A percentile compares a stretch with the other conserved stretches of the same genome.
Conservation (phyloP, 2,888 invertebrate genomes). For the Acleris cristana region DNA sequence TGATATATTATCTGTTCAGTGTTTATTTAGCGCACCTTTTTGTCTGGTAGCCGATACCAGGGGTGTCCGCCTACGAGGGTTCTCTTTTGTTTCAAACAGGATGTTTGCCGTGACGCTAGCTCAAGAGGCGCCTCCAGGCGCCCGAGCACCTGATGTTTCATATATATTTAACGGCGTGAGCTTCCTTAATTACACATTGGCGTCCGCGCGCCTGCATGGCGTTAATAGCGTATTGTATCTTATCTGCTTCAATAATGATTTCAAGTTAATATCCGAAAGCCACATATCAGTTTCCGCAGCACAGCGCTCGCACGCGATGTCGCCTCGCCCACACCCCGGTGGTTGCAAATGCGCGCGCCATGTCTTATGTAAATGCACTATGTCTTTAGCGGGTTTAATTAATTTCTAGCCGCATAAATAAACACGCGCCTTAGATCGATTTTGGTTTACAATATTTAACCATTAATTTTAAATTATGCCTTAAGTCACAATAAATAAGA, state of each 20-base stretch:
- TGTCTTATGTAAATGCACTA: constrained; percentile 82
- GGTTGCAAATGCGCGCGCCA: constrained; percentile 79
- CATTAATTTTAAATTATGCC: constrained; percentile 44
- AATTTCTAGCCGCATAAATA: constrained; percentile 81
- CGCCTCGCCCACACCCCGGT: constrained; percentile 63
- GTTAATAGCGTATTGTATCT: constrained; percentile 7
- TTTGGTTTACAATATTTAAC: constrained; percentile 64
- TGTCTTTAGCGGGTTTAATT: constrained; percentile 79
- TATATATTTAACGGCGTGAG: constrained; percentile 15
- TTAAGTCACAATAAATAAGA: neutral
- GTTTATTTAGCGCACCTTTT: constrained; percentile 73
- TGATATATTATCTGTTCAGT: constrained; percentile 73
- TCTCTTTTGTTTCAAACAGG: constrained; percentile 42
- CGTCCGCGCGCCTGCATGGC: constrained; percentile 36
- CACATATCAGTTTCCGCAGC: constrained; percentile 48
- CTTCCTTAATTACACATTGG: constrained; percentile 41
- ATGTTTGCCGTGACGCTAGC: constrained; percentile 36
- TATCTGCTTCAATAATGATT: constrained; percentile 48
- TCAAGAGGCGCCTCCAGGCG: constrained; percentile 18
- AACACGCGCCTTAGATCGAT: constrained; percentile 66
- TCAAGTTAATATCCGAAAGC: constrained; percentile 56
- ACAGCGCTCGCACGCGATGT: constrained; percentile 54
- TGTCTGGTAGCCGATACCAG: constrained; percentile 62
- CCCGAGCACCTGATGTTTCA: constrained; percentile 21
- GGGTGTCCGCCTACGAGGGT: constrained; percentile 28